Percentiles rank a stretch among this genome's conserved stretches.
Conservation (phyloP, 2,797 vertebrate species). For the Poecilia wingei region DNA sequence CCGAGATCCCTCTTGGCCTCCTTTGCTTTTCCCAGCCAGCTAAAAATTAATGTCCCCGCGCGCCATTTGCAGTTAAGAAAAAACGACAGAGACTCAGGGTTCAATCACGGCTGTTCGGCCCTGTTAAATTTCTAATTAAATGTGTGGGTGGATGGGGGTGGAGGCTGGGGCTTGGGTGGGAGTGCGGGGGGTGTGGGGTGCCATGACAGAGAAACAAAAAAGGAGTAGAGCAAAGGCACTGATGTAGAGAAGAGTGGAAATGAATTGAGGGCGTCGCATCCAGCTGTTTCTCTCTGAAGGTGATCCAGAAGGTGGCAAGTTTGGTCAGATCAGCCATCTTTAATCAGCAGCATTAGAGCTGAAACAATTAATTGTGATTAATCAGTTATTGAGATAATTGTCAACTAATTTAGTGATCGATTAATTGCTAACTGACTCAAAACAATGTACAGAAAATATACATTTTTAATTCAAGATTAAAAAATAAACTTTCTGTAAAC, state of each 20-base stretch:
- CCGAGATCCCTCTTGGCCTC: conserved; percentile 61
- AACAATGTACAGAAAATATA: too few species aligned
- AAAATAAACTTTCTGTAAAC: too few species aligned
- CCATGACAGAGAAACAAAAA: conserved; percentile 19
- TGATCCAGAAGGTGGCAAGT: conserved; percentile 7
- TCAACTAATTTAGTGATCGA: too few species aligned
- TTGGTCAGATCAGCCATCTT: conserved; percentile 13
- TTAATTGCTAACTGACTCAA: too few species aligned
- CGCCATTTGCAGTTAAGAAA: conserved; percentile 85
- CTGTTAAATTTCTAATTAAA: conserved; percentile 87
- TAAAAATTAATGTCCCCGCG: conserved; percentile 84
- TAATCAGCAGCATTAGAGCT: neutral
- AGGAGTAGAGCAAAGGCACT: neutral
- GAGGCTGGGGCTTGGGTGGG: neutral
- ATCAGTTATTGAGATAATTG: too few species aligned
- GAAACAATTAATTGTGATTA: too few species aligned
- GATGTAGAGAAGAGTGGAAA: conserved; percentile 11
- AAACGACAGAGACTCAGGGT: conserved; percentile 80
- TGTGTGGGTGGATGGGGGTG: conserved; percentile 46
- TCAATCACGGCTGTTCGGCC: conserved; percentile 80
- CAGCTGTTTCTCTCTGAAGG: conserved; percentile 13
- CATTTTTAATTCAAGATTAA: too few species aligned
- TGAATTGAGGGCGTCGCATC: conserved; percentile 14
- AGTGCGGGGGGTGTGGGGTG: neutral
- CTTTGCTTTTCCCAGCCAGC: conserved; percentile 74